Conservation (phyloP, 2,888 invertebrate genomes). For the Molanna angustata region DNA sequence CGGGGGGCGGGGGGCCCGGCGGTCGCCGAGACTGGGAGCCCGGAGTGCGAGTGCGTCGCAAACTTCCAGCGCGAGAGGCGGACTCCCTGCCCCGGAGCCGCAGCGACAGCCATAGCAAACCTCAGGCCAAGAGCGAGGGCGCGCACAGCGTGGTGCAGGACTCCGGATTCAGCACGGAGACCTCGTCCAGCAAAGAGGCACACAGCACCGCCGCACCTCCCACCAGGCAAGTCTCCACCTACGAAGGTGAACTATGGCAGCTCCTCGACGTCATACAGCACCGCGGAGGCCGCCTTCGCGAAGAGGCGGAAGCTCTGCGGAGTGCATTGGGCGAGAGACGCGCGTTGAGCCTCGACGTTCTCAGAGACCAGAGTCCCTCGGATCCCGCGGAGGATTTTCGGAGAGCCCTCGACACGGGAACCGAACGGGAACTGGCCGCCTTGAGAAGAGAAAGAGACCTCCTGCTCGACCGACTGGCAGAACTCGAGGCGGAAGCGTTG, state of each 20-base stretch:
- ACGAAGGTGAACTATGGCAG: conserved; percentile 79
- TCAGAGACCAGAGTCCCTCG: conserved; percentile 41
- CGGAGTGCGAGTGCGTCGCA: conserved; percentile 70
- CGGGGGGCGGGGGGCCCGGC: conserved; percentile 46
- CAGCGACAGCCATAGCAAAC: conserved; percentile 62
- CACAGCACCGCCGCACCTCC: conserved; percentile 58
- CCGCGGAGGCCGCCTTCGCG: conserved; percentile 67
- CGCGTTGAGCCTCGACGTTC: conserved; percentile 41
- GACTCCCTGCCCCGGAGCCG: conserved; percentile 56
- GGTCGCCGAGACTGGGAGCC: conserved; percentile 75
- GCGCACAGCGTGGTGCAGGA: conserved; percentile 68
- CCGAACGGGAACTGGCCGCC: conserved; percentile 58
- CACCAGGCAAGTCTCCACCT: conserved; percentile 41
- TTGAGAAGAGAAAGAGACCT: conserved; percentile 73
- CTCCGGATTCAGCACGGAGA: conserved; percentile 89
- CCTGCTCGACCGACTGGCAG: conserved; percentile 69
- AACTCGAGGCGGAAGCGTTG: conserved; percentile 72
- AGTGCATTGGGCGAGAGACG: conserved; percentile 45
- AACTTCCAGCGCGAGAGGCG: conserved; percentile 46
- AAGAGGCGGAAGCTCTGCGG: conserved; percentile 67
- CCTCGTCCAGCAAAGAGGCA: conserved; percentile 77
- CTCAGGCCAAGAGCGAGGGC: conserved; percentile 61
- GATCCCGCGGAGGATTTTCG: conserved; percentile 35
- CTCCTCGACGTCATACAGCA: conserved; percentile 83
- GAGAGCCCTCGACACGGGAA: conserved; percentile 62